Evolutionary conservation across 2,113 vertebrate genomes (phyloP).

Genomic region (Pogonocichla stellata): DNA sequence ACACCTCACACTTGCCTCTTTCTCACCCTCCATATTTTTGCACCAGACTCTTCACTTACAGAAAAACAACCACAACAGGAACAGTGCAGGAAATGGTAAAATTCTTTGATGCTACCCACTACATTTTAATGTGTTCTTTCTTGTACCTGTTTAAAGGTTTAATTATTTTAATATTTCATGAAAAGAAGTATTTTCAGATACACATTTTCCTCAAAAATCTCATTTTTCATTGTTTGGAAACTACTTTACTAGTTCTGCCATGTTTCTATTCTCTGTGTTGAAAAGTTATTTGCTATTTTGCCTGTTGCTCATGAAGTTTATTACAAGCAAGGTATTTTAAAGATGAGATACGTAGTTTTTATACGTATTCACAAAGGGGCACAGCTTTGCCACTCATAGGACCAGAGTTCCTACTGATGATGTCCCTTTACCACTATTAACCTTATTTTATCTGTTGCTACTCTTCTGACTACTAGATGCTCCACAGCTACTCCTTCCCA

Average conservation of each 20-base stretch:
- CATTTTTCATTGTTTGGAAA: background rate
- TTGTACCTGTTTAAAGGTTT: background rate
- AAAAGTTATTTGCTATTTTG: background rate
- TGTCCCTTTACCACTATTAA: background rate
- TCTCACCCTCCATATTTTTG: background rate
- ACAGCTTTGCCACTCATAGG: background rate
- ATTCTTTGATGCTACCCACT: background rate
- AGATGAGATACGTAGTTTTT: background rate
- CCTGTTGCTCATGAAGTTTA: background rate
- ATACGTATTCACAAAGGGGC: background rate
- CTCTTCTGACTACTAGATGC: background rate
- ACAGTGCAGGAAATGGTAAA: conserved; percentile 7
- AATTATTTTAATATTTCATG: background rate
- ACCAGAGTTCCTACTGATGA: background rate
- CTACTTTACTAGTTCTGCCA: background rate
- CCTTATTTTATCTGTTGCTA: background rate
- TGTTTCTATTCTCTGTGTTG: background rate
- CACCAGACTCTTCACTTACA: background rate
- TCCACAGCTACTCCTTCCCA: background rate
- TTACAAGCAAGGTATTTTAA: background rate
- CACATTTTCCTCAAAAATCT: background rate
- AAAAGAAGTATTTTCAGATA: background rate
- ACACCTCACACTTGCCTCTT: background rate
- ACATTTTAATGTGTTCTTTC: background rate
- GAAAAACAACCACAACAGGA: conserved; percentile 47